Conservation (phyloP, 2,888 invertebrate species). For the Scelioninae gen. 1 region DNA sequence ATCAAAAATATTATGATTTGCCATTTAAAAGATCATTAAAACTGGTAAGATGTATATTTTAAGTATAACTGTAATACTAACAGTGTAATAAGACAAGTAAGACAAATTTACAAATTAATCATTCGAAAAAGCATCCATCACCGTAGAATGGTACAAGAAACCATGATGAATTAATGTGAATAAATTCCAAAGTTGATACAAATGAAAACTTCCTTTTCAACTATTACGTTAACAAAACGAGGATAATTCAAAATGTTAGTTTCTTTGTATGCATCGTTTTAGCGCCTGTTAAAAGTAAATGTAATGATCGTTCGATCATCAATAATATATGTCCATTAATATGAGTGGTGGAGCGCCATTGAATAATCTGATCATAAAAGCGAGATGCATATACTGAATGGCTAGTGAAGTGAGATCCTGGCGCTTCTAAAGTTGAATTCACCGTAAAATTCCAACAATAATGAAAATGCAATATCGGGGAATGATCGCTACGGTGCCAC, state of each 20-base stretch:
- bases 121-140: conserved; percentile 17
- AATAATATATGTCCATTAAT: conserved; percentile 57
- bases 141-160: neutral
- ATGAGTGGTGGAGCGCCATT: conserved; percentile 46
- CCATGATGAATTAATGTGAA: conserved; percentile 26
- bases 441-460: conserved; percentile 71
- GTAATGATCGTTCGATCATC: conserved; percentile 47
- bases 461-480: conserved; percentile 70
- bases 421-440: conserved; percentile 65
- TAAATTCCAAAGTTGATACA: conserved; percentile 21
- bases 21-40: neutral
- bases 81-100: conserved; percentile 4
- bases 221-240: conserved; percentile 15
- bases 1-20: conserved; percentile 1
- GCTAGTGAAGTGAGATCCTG: conserved; percentile 8
- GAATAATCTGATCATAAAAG: conserved; percentile 57
- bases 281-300: conserved; percentile 47
- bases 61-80: neutral
- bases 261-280: conserved; percentile 25
- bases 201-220: conserved; percentile 1
- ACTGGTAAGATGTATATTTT: neutral
- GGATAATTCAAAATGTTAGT: conserved; percentile 19
- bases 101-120: conserved; percentile 21
- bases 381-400: conserved; percentile 28
- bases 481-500: conserved; percentile 72